Conservation (phyloP, 2,113 vertebrate genomes). For the Macquaria australasica region DNA sequence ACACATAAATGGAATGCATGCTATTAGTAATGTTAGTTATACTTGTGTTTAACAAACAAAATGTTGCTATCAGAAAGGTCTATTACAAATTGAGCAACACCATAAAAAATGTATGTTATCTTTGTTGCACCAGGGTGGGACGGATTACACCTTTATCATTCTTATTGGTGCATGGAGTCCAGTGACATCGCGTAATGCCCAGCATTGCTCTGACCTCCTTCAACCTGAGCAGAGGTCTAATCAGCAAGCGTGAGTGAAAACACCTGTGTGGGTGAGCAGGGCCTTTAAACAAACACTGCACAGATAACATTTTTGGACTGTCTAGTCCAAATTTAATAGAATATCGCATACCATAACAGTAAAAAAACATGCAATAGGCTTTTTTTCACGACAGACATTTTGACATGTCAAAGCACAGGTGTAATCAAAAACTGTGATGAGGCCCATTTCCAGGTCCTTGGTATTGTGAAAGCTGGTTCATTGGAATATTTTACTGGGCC, state of each 20-base stretch:
- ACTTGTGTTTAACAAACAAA: neutral
- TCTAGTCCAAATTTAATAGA: neutral
- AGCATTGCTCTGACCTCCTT: too few relatives aligned
- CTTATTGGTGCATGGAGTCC: too few relatives aligned
- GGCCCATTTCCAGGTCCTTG: neutral
- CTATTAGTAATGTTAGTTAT: too few relatives aligned
- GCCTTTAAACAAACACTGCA: too few relatives aligned
- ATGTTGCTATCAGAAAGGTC: neutral
- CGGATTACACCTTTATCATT: too few relatives aligned
- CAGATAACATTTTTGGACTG: neutral
- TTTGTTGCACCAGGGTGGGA: too few relatives aligned
- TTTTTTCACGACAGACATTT: neutral
- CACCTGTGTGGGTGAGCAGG: too few relatives aligned
- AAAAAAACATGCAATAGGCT: neutral
- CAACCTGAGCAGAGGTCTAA: too few relatives aligned
- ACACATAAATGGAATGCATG: too few relatives aligned
- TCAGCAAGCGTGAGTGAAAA: too few relatives aligned
- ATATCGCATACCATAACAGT: neutral
- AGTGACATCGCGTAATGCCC: too few relatives aligned
- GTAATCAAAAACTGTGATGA: neutral
- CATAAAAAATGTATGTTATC: neutral
- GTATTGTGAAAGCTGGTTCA: neutral
- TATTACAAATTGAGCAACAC: neutral
- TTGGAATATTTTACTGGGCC: too few relatives aligned
- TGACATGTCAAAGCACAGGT: neutral